Conservation (phyloP, 1,140 invertebrate species). For the Drosophila orena region DNA sequence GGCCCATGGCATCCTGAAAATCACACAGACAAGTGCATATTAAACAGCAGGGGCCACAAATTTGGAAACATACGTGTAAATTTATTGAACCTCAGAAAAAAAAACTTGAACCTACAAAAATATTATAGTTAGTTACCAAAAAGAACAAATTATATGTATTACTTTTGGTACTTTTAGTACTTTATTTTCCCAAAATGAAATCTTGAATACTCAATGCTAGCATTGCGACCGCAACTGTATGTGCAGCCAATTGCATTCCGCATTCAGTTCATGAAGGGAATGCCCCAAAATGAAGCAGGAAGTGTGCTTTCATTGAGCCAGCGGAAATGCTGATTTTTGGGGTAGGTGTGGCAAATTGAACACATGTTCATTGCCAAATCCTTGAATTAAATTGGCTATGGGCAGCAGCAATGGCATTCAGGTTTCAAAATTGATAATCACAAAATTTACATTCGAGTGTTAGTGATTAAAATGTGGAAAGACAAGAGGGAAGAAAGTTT, state of each 20-base stretch:
- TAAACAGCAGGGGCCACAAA: background rate
- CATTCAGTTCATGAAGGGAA: slow-evolving; percentile 26
- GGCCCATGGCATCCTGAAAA: slow-evolving; percentile 11
- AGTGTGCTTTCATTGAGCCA: slow-evolving; percentile 11
- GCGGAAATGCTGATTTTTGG: slow-evolving; percentile 11
- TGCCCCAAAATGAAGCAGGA: slow-evolving; percentile 6
- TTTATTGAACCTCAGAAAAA: background rate
- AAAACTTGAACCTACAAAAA: background rate
- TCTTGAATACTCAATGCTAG: background rate
- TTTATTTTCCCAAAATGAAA: no score
- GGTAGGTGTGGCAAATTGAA: slow-evolving; percentile 1
- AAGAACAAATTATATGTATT: no score
- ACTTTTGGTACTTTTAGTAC: no score
- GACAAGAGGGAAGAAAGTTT: background rate
- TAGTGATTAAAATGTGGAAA: background rate
- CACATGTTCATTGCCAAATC: slow-evolving; percentile 6
- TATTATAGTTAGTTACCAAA: no score
- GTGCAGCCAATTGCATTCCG: slow-evolving; percentile 24
- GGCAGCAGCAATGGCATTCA: background rate
- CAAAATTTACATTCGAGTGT: background rate
- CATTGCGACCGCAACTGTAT: background rate
- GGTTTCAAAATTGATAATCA: background rate
- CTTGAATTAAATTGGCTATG: slow-evolving; percentile 20
- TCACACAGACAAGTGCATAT: slow-evolving; percentile 7
- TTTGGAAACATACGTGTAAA: background rate